A percentile compares a stretch with the other conserved stretches of the same genome.
Evolutionary conservation across 2,797 vertebrate genomes (phyloP).

Genomic region (Pachyuromys duprasi): DNA sequence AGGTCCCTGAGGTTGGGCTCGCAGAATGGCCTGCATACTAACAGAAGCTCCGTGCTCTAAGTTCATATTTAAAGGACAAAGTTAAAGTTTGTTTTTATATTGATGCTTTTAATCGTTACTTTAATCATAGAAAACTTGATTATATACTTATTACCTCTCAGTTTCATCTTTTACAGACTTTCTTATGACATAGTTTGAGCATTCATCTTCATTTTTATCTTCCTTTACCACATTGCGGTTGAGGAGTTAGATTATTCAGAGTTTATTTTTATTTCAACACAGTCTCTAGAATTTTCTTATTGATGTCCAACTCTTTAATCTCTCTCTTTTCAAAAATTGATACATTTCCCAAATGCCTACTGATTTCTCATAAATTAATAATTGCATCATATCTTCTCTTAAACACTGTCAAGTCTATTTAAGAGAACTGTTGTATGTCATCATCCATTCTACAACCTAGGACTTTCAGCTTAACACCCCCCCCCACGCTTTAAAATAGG

Average conservation of each 20-base stretch:
- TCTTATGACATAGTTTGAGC: not conserved
- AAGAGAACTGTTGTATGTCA: not conserved
- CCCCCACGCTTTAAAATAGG: not conserved
- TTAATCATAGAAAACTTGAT: not conserved
- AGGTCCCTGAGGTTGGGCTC: too few species aligned
- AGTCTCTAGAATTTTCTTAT: not conserved
- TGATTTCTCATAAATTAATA: not conserved
- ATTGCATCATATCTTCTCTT: not conserved
- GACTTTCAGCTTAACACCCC: not conserved
- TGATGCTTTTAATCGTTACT: not conserved
- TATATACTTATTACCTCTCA: not conserved
- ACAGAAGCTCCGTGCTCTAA: not conserved
- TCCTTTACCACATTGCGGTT: not conserved
- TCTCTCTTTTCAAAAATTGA: not conserved
- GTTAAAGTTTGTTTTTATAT: not conserved
- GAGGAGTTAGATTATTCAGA: too few species aligned
- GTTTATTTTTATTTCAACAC: not conserved
- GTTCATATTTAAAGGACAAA: not conserved
- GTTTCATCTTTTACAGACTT: not conserved
- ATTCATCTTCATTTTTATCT: not conserved
- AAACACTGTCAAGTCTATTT: not conserved
- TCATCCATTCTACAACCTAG: not conserved
- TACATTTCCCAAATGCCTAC: not conserved
- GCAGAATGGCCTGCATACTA: too few species aligned
- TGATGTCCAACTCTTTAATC: not conserved